Evolutionary conservation across 2,797 vertebrate genomes (phyloP).

Genomic region (Philypnodon macrostomus): DNA sequence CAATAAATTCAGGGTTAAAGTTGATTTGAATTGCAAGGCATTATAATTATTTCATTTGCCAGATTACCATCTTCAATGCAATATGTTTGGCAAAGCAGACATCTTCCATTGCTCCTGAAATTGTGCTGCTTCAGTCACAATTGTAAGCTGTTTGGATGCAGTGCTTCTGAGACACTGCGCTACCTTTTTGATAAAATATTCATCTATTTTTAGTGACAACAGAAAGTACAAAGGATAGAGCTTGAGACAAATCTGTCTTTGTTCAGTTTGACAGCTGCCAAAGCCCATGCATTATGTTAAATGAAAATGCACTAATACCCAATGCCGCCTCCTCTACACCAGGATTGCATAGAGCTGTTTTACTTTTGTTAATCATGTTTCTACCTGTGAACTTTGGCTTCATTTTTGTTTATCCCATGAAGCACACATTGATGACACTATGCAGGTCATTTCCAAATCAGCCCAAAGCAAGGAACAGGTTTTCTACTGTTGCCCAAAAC

Average conservation of each 20-base stretch:
- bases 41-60: no score
- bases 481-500: conserved; percentile 24
- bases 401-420: conserved; percentile 23
- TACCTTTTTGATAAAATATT: conserved; percentile 37
- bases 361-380: conserved; percentile 23
- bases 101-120: not conserved
- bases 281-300: no score
- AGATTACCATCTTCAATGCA: no score
- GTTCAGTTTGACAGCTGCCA: conserved; percentile 52
- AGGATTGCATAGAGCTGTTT: conserved; percentile 46
- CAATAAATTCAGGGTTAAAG: no score
- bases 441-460: conserved; percentile 30
- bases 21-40: no score
- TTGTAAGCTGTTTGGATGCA: conserved; percentile 39
- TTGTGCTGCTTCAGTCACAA: conserved; percentile 14
- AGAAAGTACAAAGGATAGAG: conserved; percentile 29
- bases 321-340: no score
- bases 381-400: conserved; percentile 34
- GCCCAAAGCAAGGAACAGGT: conserved; percentile 20
- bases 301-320: conserved; percentile 19
- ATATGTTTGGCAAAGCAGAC: not conserved
- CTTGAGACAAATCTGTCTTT: conserved; percentile 18
- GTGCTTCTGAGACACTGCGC: conserved; percentile 24
- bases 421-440: conserved; percentile 29
- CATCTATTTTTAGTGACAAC: conserved; percentile 13